Percentiles rank a stretch among this genome's conserved stretches.
phyloP scores from a whole-genome alignment of 2,113 vertebrate genomes.

The Amazona vittata region DNA sequence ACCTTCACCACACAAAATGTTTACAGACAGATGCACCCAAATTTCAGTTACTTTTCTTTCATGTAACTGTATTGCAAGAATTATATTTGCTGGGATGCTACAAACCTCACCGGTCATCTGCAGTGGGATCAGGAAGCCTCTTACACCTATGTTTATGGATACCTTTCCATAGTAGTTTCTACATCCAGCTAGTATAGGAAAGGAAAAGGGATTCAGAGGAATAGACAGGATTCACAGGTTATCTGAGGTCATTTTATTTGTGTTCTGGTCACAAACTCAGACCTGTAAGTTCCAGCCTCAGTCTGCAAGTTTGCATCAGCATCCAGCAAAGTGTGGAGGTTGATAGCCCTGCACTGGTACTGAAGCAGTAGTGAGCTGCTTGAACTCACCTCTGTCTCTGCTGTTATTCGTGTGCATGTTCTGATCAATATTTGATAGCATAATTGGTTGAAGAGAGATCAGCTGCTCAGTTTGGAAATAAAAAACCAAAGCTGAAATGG shows the following conservation, averaged over 20 bases:
- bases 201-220: not conserved
- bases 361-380: not conserved
- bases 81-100: not conserved
- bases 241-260: not conserved
- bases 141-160: not conserved
- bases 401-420: not conserved
- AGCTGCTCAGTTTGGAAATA: not conserved
- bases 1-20: not conserved
- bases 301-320: not conserved
- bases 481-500: not conserved
- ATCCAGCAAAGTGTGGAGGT: not conserved
- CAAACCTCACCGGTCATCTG: not conserved
- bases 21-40: not conserved
- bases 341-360: not conserved
- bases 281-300: not conserved
- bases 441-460: not conserved
- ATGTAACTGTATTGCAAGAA: not conserved
- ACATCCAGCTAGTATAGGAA: not conserved
- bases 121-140: not conserved
- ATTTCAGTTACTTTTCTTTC: not conserved
- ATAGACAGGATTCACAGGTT: not conserved
- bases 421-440: not conserved
- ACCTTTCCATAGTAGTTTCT: not conserved
- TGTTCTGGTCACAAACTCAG: not conserved
- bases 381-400: not conserved